phyloP scores from a whole-genome alignment of 2,797 vertebrate species.

The Antrozous pallidus region DNA sequence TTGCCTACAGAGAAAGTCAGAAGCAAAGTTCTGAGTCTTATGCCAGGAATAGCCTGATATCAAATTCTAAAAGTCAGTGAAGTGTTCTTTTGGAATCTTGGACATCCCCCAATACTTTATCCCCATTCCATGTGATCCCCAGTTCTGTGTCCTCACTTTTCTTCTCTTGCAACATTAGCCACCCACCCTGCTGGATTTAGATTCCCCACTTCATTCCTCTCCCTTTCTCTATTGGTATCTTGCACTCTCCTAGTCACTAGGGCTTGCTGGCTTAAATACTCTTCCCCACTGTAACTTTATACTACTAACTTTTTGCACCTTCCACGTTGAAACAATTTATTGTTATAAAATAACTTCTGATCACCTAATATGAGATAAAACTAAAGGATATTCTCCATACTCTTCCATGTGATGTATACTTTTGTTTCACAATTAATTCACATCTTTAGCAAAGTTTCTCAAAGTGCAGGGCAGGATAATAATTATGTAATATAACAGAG shows the following conservation, averaged over 20 bases:
- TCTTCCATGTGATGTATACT: background rate
- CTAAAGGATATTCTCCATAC: background rate
- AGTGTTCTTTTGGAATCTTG: background rate
- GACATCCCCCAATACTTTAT: background rate
- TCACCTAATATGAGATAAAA: background rate
- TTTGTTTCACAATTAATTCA: conserved; percentile 41
- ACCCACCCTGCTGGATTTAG: background rate
- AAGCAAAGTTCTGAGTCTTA: background rate
- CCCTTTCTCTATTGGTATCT: background rate
- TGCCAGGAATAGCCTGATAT: background rate
- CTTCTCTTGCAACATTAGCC: background rate
- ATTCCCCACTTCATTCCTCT: background rate
- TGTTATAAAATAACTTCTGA: conserved; percentile 15
- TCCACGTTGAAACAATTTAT: background rate
- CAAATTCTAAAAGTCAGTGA: background rate
- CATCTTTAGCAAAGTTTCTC: conserved; percentile 2
- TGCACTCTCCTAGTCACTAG: background rate
- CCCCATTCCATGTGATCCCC: background rate
- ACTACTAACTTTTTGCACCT: background rate
- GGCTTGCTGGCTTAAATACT: background rate
- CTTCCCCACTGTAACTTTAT: background rate
- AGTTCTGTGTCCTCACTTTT: background rate
- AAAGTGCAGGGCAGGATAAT: background rate
- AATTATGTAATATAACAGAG: conserved; percentile 26
- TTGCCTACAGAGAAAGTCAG: conserved; percentile 3